Evolutionary conservation across 2,797 vertebrate genomes (phyloP).

Genomic region (Fringilla coelebs): DNA sequence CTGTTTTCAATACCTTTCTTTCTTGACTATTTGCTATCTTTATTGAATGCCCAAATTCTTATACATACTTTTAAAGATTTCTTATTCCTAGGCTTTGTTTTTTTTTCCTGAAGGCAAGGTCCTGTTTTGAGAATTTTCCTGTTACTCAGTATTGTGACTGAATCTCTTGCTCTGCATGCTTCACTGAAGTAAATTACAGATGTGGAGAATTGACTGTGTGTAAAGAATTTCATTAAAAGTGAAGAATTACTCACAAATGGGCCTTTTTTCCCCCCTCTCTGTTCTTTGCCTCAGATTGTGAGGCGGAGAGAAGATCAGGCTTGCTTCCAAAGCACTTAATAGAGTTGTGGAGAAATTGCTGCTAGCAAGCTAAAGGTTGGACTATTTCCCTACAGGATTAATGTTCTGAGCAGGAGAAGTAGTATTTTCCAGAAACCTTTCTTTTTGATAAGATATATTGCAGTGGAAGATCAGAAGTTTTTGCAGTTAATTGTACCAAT

Average conservation of each 20-base stretch:
- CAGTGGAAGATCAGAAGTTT: not conserved
- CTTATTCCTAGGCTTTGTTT: not conserved
- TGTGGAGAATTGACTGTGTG: not conserved
- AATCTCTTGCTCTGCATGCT: not conserved
- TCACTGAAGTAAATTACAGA: not conserved
- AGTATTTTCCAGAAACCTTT: not conserved
- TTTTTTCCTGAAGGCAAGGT: not conserved
- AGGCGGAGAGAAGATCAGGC: not conserved
- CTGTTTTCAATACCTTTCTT: not conserved
- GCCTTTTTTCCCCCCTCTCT: fast-evolving
- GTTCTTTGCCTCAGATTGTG: not conserved
- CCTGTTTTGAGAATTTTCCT: not conserved
- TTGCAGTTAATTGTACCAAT: not conserved
- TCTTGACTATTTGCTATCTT: not conserved
- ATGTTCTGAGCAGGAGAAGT: not conserved
- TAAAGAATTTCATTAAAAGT: not conserved
- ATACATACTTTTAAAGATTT: not conserved
- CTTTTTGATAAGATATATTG: not conserved
- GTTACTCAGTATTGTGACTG: not conserved
- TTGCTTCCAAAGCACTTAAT: not conserved
- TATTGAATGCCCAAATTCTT: not conserved
- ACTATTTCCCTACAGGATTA: not conserved
- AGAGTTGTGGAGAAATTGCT: not conserved
- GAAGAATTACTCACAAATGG: not conserved
- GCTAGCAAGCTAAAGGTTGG: not conserved